Conservation (phyloP, 2,888 invertebrate genomes). For the Limnephilus auricula region DNA sequence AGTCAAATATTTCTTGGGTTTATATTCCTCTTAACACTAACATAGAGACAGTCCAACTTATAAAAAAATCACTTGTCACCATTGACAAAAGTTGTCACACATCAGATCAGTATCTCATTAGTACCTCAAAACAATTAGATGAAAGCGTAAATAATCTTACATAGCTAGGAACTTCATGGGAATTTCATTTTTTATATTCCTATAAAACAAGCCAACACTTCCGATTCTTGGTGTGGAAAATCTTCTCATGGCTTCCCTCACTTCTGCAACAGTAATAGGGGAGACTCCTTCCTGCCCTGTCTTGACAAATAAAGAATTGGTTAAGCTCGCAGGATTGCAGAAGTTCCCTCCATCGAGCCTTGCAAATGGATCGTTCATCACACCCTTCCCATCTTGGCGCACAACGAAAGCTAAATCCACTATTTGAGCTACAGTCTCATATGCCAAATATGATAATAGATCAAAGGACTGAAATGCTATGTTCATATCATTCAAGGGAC, state of each 20-base stretch:
- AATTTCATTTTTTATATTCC: constrained; percentile 72
- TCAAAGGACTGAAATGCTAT: constrained; percentile 83
- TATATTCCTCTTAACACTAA: no score
- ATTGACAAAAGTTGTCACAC: no score
- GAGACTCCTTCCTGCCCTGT: constrained; percentile 82
- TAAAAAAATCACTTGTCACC: neutral
- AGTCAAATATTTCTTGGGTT: no score
- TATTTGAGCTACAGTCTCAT: constrained; percentile 93
- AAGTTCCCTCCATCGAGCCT: constrained; percentile 82
- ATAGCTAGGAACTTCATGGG: constrained; percentile 64
- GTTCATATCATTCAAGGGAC: constrained; percentile 80
- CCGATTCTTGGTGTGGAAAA: constrained; percentile 81
- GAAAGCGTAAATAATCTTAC: constrained; percentile 23
- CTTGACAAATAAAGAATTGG: constrained; percentile 77
- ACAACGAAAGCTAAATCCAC: constrained; percentile 90
- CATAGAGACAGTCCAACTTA: neutral
- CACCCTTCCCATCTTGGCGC: constrained; percentile 85
- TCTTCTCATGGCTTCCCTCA: constrained; percentile 89
- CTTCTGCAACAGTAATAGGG: constrained; percentile 87
- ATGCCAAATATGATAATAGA: constrained; percentile 90
- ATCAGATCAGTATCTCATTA: neutral
- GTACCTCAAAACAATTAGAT: neutral
- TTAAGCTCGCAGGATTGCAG: constrained; percentile 80
- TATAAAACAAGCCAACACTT: constrained; percentile 76
- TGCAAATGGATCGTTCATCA: constrained; percentile 83